Evolutionary conservation across 2,888 invertebrate genomes (phyloP).

Genomic region (Bellardia pandia): DNA sequence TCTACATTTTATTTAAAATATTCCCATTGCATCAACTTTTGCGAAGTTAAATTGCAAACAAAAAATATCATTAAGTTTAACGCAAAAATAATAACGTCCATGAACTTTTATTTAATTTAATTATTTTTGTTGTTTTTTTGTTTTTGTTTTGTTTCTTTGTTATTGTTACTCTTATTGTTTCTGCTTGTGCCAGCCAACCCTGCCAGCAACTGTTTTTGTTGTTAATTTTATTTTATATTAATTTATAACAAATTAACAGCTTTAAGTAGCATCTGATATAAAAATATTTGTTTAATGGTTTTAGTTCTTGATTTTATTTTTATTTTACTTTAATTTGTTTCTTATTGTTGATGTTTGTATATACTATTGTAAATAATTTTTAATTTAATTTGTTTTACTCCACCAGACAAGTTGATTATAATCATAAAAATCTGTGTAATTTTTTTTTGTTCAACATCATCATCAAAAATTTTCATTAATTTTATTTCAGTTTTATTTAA

Average conservation of each 20-base stretch:
- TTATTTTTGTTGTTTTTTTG: slow-evolving; percentile 42
- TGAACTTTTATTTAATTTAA: slow-evolving; percentile 60
- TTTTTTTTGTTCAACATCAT: slow-evolving; percentile 49
- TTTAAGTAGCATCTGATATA: slow-evolving; percentile 71
- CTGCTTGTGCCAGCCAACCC: not conserved
- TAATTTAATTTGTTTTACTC: slow-evolving; percentile 31
- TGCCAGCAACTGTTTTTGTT: slow-evolving; percentile 50
- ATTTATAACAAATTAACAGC: slow-evolving; percentile 71
- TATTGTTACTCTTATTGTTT: slow-evolving; percentile 26
- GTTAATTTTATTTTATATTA: slow-evolving; percentile 49
- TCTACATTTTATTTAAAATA: not conserved
- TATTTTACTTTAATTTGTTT: slow-evolving; percentile 32
- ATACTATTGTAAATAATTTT: slow-evolving; percentile 15
- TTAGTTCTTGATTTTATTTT: slow-evolving; percentile 50
- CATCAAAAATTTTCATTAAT: slow-evolving; percentile 46
- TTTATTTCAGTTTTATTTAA: slow-evolving; percentile 36
- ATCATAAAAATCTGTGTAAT: slow-evolving; percentile 66
- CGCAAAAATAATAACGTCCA: slow-evolving; percentile 46
- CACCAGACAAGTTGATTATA: slow-evolving; percentile 36
- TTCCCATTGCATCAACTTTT: not conserved
- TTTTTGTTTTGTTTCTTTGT: slow-evolving; percentile 12
- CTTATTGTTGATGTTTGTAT: slow-evolving; percentile 12
- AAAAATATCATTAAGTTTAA: slow-evolving; percentile 2
- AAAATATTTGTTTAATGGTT: slow-evolving; percentile 42
- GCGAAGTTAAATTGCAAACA: not conserved